Evolutionary conservation across 1,140 invertebrate genomes (phyloP).

Genomic region (Drosophila bifasciata): DNA sequence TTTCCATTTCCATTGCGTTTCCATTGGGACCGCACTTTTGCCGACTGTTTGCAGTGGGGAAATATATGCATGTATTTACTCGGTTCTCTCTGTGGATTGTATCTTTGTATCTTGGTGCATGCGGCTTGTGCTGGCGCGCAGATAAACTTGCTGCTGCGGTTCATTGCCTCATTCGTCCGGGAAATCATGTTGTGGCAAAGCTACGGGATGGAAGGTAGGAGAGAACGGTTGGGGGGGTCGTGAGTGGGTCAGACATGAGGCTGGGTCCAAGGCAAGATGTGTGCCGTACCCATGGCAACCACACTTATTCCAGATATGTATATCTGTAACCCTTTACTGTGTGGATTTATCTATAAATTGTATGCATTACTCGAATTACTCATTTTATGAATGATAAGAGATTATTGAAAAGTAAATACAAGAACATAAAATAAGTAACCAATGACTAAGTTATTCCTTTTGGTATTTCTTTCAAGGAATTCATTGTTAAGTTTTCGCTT

Average conservation of each 20-base stretch:
- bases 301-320: no score
- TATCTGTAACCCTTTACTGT: no score
- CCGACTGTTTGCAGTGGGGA: slow-evolving; percentile 40
- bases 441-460: no score
- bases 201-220: not conserved
- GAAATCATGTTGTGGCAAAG: slow-evolving; percentile 7
- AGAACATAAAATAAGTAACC: no score
- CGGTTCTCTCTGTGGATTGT: slow-evolving; percentile 25
- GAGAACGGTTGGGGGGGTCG: slow-evolving; percentile 10
- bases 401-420: no score
- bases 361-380: no score
- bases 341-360: no score
- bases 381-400: no score
- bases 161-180: slow-evolving; percentile 58
- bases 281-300: no score
- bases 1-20: slow-evolving; percentile 47
- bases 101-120: slow-evolving; percentile 32
- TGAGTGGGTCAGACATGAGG: slow-evolving; percentile 36
- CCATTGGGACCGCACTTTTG: slow-evolving; percentile 16
- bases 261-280: no score
- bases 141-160: slow-evolving; percentile 64
- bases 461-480: no score
- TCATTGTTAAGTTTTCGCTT: no score
- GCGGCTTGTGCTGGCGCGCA: slow-evolving; percentile 22
- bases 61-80: slow-evolving; percentile 35